Evolutionary conservation across 2,888 invertebrate genomes (phyloP).

Genomic region (Trissolcus brochymenae): DNA sequence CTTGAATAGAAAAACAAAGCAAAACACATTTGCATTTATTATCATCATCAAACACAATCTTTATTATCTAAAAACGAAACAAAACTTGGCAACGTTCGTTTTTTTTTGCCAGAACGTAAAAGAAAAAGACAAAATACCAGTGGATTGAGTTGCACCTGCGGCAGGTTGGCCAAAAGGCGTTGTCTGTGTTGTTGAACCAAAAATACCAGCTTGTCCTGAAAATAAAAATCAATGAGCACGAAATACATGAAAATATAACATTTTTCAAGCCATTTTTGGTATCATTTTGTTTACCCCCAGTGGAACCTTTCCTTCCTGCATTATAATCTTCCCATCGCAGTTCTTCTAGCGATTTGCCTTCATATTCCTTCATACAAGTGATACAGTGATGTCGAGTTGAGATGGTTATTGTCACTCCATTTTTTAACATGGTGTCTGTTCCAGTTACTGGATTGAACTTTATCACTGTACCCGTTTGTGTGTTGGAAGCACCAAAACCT

Average conservation of each 20-base stretch:
- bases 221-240: neutral
- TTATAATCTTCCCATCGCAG: slow-evolving; percentile 94
- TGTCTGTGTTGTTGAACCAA: slow-evolving; percentile 75
- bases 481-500: slow-evolving; percentile 69
- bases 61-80: neutral
- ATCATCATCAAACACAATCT: neutral
- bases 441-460: slow-evolving; percentile 93
- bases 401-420: slow-evolving; percentile 85
- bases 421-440: slow-evolving; percentile 93
- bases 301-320: slow-evolving; percentile 89
- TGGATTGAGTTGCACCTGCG: slow-evolving; percentile 74
- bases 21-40: neutral
- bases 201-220: slow-evolving; percentile 75
- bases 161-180: slow-evolving; percentile 77
- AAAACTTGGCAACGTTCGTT: neutral
- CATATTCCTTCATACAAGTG: slow-evolving; percentile 99
- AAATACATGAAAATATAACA: neutral
- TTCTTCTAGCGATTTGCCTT: slow-evolving; percentile 95
- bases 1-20: slow-evolving; percentile 61
- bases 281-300: slow-evolving; percentile 68
- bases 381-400: slow-evolving; percentile 97
- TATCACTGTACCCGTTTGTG: slow-evolving; percentile 83
- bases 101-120: slow-evolving; percentile 8
- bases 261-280: neutral
- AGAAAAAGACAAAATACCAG: slow-evolving; percentile 64